These are phyloP conservation scores for Medauroidea extradentata DNA, from an alignment of 1,140 invertebrate genomes.

Conservation along the genomic window DNA sequence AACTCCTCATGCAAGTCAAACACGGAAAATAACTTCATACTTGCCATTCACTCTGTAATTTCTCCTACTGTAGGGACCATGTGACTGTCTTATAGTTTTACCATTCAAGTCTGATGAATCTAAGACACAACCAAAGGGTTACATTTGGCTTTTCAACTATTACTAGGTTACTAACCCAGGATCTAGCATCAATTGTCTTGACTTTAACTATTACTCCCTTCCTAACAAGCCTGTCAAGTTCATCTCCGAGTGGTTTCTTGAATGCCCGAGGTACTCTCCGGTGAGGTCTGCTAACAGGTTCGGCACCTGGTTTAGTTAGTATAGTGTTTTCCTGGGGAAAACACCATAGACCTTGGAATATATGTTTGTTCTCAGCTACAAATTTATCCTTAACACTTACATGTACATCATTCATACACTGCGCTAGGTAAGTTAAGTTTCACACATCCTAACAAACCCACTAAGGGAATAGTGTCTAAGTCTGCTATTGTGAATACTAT, in stretches of 20 bases:
- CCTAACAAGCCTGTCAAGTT: too few species aligned
- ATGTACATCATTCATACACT: too few species aligned
- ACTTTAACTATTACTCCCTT: too few species aligned
- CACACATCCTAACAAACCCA: too few species aligned
- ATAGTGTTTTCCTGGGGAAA: slow-evolving; percentile 17
- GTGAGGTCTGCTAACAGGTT: slow-evolving; percentile 17
- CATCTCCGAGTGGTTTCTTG: too few species aligned
- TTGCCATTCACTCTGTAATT: slow-evolving; percentile 12
- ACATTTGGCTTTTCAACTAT: slow-evolving; percentile 32
- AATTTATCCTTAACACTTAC: neutral
- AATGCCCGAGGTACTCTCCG: too few species aligned
- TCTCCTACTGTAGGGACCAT: slow-evolving; percentile 15
- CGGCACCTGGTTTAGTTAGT: slow-evolving; percentile 15
- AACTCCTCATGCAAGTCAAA: slow-evolving; percentile 10
- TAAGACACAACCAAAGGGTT: slow-evolving; percentile 34
- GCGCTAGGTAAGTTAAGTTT: too few species aligned
- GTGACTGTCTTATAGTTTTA: slow-evolving; percentile 10
- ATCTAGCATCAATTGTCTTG: neutral
- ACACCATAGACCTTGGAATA: slow-evolving; percentile 20
- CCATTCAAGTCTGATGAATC: slow-evolving; percentile 31
- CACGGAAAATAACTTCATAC: slow-evolving; percentile 14
- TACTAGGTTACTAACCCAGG: slow-evolving; percentile 39
- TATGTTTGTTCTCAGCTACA: slow-evolving; percentile 10
- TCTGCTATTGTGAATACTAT: too few species aligned
- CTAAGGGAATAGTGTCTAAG: too few species aligned